phyloP scores from a whole-genome alignment of 2,113 vertebrate species.

The Rhizomys pruinosus region DNA sequence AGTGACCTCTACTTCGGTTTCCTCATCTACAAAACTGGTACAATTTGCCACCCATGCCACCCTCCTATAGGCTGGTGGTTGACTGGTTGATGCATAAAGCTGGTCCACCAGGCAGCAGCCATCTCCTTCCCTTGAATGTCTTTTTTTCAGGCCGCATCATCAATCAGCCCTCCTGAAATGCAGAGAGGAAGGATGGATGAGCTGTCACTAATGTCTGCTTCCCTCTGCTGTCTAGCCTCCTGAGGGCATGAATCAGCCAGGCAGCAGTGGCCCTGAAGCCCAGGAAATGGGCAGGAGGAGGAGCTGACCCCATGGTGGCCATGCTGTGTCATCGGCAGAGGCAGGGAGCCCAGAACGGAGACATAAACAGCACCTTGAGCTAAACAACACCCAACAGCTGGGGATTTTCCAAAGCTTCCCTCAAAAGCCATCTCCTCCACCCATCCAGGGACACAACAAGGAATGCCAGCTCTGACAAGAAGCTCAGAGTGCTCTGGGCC shows the following conservation, averaged over 20 bases:
- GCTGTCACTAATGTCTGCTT: background rate
- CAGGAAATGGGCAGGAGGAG: slow-evolving; percentile 34
- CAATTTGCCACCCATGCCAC: background rate
- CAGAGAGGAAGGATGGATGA: background rate
- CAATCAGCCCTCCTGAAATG: background rate
- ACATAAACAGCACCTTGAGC: slow-evolving; percentile 28
- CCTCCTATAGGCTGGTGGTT: background rate
- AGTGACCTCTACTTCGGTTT: background rate
- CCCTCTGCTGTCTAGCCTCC: background rate
- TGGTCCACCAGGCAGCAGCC: background rate
- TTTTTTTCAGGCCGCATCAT: background rate
- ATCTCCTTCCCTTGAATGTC: background rate
- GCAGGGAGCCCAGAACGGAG: slow-evolving; percentile 78
- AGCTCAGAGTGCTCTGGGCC: background rate
- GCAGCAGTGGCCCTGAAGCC: slow-evolving; percentile 39
- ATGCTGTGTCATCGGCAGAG: slow-evolving; percentile 69
- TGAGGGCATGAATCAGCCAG: background rate
- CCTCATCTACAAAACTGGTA: background rate
- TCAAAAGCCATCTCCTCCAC: background rate
- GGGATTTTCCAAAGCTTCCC: slow-evolving; percentile 58
- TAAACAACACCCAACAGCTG: slow-evolving; percentile 56
- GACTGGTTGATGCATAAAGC: background rate
- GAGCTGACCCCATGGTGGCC: slow-evolving; percentile 57
- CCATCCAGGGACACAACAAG: background rate
- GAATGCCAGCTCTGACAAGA: background rate